These are phyloP conservation scores for Dasypolia templi DNA, from an alignment of 2,888 invertebrate genomes.

Conservation along the genomic window DNA sequence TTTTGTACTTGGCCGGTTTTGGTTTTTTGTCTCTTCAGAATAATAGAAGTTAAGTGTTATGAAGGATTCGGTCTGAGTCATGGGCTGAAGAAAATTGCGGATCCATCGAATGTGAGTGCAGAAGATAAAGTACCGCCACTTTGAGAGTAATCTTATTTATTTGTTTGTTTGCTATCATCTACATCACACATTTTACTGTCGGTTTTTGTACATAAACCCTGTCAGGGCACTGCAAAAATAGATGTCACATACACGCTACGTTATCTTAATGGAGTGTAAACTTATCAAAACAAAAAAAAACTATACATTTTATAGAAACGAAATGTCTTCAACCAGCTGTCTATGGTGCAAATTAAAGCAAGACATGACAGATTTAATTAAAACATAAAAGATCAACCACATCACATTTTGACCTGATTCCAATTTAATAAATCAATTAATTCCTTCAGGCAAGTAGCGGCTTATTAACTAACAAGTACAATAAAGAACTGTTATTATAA, in stretches of 20 bases:
- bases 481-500: slow-evolving; percentile 47
- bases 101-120: background rate
- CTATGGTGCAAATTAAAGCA: background rate
- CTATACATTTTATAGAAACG: too few relatives aligned
- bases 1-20: too few relatives aligned
- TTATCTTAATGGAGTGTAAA: too few relatives aligned
- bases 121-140: too few relatives aligned
- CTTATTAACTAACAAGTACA: slow-evolving; percentile 26
- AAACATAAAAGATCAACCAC: background rate
- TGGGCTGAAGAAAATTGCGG: background rate
- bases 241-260: too few relatives aligned
- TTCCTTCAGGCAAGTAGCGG: slow-evolving; percentile 7
- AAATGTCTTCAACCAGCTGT: background rate
- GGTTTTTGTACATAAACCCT: too few relatives aligned
- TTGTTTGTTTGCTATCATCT: too few relatives aligned
- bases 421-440: slow-evolving; percentile 45
- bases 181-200: too few relatives aligned
- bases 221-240: too few relatives aligned
- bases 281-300: too few relatives aligned
- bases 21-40: background rate
- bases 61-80: too few relatives aligned
- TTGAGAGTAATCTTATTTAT: background rate
- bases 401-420: slow-evolving; percentile 19
- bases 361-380: background rate
- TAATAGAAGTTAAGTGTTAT: background rate